A percentile compares a stretch with the other conserved stretches of the same genome.
These are phyloP conservation scores for Tyrannus savana DNA, from an alignment of 2,113 vertebrate species.

Conservation along the genomic window DNA sequence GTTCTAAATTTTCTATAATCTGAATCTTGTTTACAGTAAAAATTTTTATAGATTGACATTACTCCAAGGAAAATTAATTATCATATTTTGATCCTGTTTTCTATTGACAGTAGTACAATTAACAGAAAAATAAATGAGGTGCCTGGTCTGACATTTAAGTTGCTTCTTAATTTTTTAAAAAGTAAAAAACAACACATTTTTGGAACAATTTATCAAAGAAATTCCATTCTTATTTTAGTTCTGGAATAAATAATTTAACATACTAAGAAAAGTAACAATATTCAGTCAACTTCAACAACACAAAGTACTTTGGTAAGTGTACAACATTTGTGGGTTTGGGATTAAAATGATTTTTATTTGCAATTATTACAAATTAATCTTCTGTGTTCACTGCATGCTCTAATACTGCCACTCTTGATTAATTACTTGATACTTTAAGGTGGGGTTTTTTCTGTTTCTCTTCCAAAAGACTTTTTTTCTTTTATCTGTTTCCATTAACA, in stretches of 20 bases:
- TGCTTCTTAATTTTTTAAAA: neutral
- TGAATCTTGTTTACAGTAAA: neutral
- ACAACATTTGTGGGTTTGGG: neutral
- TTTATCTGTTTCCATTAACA: neutral
- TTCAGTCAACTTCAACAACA: neutral
- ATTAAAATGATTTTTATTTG: neutral
- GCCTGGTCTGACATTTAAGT: neutral
- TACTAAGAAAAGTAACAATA: neutral
- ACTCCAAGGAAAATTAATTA: neutral
- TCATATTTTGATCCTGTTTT: neutral
- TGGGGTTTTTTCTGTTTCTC: neutral
- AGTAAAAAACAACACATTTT: neutral
- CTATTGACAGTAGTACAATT: neutral
- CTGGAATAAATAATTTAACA: neutral
- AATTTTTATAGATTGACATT: neutral
- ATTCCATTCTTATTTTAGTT: neutral
- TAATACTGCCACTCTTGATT: neutral
- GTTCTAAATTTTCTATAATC: neutral
- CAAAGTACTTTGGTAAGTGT: neutral
- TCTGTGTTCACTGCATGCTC: neutral
- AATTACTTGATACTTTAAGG: neutral
- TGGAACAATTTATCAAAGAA: neutral
- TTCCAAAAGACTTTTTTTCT: neutral
- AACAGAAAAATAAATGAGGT: neutral
- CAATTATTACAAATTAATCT: conserved; percentile 23